Base-by-base conservation (phyloP, 1,140 invertebrate species). In the Drosophila subobscura region DNA sequence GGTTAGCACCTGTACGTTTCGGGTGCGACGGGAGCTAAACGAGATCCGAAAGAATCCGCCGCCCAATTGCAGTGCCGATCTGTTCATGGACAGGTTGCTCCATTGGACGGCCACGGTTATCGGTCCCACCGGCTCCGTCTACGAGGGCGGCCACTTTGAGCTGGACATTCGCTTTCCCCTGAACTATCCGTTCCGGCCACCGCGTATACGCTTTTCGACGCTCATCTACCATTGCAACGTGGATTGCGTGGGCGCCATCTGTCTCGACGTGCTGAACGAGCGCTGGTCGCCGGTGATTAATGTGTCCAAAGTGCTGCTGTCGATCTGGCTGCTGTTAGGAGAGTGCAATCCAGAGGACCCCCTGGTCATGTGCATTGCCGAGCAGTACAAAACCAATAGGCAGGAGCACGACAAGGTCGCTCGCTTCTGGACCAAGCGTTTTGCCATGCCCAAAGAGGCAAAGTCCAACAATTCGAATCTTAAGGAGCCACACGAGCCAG, bases 181-280 rank as follows among this genome's bases (percentile, higher is more conserved):
- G 6, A 23, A 70, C 5, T 90, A 90, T 68, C 88, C 88, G 0
- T 90, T 90, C 20, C 73, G 96, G 68, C 95, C 96, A 45, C 96
- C 95, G 0, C 95, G 95, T 89, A 93, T 96, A 16, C 94, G 93
- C 25, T 96, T 96, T 85, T 93, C 93, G 65, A 96, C 95, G 1
- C 95, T 95, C 90, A 96, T 96, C 67, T 96, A 96, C 83, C 95
- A 96, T 90, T 89, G 84, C 64, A 89, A 89, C 29, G 79, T 89
- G 25, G 78, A 89, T 14, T 77, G 79, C 14, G 65, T 73, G 2
- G 84, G 85, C 3, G 20, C 54, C 33, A 89, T 89, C 29, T 89
- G 84, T 8, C 56, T 89, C 33, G 84, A 89, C 22, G 53, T 84
- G 33, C 70, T 89, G 7, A 58, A 67, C 7, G 72, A 89, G 1